Evolutionary conservation across 2,113 vertebrate species (phyloP).

Genomic region (Poeciliopsis occidentalis): DNA sequence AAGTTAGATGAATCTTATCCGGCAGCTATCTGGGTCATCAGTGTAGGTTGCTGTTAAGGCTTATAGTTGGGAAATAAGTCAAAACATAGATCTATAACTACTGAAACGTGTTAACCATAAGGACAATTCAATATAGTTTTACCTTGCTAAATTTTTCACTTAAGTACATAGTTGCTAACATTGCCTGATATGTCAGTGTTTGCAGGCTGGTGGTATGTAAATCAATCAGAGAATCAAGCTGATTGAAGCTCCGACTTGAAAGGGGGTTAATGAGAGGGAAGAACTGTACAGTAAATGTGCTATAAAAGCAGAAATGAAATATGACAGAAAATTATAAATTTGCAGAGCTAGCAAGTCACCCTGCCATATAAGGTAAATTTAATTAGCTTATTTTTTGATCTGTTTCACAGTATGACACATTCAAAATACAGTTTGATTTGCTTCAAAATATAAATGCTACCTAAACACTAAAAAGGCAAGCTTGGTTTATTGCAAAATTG

Average conservation of each 20-base stretch:
- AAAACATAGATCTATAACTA: background rate
- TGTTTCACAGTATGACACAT: background rate
- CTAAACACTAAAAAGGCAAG: background rate
- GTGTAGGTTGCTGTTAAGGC: background rate
- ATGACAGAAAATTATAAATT: background rate
- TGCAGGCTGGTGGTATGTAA: too few species aligned
- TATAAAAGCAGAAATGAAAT: constrained; percentile 16
- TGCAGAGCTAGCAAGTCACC: background rate
- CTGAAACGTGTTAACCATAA: too few species aligned
- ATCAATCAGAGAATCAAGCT: background rate
- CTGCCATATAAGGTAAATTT: background rate
- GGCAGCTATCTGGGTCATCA: background rate
- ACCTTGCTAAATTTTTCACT: background rate
- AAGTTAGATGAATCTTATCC: background rate
- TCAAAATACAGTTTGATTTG: background rate
- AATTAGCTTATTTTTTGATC: constrained; percentile 12
- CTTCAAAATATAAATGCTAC: background rate
- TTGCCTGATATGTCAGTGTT: background rate
- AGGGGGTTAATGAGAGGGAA: constrained; percentile 20
- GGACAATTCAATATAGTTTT: too few species aligned
- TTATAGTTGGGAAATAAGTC: background rate
- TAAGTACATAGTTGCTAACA: background rate
- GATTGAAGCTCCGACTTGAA: background rate
- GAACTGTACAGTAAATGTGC: constrained; percentile 9
- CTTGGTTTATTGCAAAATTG: background rate